Evolutionary conservation across 2,888 invertebrate species (phyloP).

Genomic region (Xestobium rufovillosum): DNA sequence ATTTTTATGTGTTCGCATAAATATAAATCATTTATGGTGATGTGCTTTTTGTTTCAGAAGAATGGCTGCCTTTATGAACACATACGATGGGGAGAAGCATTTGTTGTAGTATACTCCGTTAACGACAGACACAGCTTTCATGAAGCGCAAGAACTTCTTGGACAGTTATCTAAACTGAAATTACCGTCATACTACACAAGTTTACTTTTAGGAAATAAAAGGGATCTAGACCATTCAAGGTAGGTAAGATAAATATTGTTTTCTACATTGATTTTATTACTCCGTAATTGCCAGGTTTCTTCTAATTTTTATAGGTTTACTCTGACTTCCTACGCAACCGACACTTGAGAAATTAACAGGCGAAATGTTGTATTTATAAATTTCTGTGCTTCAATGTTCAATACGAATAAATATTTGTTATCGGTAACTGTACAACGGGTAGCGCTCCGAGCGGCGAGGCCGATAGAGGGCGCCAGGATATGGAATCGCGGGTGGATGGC

Average conservation of each 20-base stretch:
- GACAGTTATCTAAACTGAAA: constrained; percentile 62
- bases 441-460: too few species aligned
- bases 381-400: too few species aligned
- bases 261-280: too few species aligned
- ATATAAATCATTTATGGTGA: too few species aligned
- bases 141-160: constrained; percentile 64
- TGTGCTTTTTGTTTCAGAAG: constrained; percentile 50
- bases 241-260: constrained; percentile 40
- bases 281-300: neutral
- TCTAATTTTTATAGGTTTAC: neutral
- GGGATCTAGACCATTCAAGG: constrained; percentile 75
- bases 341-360: neutral
- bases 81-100: constrained; percentile 76
- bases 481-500: too few species aligned
- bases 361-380: too few species aligned
- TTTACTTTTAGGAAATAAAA: constrained; percentile 71
- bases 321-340: neutral
- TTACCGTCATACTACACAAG: constrained; percentile 70
- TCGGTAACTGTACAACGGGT: too few species aligned
- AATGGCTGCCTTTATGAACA: constrained; percentile 69
- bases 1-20: too few species aligned
- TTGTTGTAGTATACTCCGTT: constrained; percentile 74
- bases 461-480: too few species aligned
- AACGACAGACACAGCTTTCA: constrained; percentile 68
- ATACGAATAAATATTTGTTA: too few species aligned